Conservation (phyloP, 2,113 vertebrate genomes). For the Austrofundulus limnaeus region DNA sequence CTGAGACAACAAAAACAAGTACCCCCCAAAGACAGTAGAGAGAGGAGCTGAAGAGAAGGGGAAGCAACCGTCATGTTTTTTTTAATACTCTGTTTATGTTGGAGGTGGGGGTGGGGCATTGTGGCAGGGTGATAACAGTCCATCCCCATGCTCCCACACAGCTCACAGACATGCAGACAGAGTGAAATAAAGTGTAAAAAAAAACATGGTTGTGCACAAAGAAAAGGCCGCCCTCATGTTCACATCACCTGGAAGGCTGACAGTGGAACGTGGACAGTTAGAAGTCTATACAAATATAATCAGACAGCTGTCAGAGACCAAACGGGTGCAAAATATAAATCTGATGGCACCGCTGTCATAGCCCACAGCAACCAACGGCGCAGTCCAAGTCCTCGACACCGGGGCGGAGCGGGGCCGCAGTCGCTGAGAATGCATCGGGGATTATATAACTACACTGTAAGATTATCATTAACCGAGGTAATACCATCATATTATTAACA, state of each 20-base stretch:
- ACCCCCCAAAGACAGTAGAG: conserved; percentile 69
- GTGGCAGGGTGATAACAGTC: conserved; percentile 58
- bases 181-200: conserved; percentile 47
- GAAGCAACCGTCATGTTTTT: conserved; percentile 52
- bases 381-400: conserved; percentile 32
- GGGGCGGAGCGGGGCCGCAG: conserved; percentile 37
- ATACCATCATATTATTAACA: conserved; percentile 69
- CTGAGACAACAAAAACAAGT: conserved; percentile 69
- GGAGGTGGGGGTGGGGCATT: conserved; percentile 1
- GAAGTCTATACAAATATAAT: conserved; percentile 69
- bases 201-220: conserved; percentile 29
- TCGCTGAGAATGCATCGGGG: conserved; percentile 39
- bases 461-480: conserved; percentile 70
- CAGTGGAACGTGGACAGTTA: conserved; percentile 60
- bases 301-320: no score
- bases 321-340: conserved; percentile 49
- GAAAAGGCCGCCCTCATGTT: conserved; percentile 39
- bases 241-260: conserved; percentile 48
- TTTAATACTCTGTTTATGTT: conserved; percentile 49
- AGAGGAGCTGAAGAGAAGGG: conserved; percentile 48
- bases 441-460: conserved; percentile 60
- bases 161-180: conserved; percentile 49
- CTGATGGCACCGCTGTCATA: conserved; percentile 44
- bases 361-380: conserved; percentile 34
- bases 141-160: conserved; percentile 45